phyloP scores from a whole-genome alignment of 2,113 vertebrate species.

The Glareola pratincola region DNA sequence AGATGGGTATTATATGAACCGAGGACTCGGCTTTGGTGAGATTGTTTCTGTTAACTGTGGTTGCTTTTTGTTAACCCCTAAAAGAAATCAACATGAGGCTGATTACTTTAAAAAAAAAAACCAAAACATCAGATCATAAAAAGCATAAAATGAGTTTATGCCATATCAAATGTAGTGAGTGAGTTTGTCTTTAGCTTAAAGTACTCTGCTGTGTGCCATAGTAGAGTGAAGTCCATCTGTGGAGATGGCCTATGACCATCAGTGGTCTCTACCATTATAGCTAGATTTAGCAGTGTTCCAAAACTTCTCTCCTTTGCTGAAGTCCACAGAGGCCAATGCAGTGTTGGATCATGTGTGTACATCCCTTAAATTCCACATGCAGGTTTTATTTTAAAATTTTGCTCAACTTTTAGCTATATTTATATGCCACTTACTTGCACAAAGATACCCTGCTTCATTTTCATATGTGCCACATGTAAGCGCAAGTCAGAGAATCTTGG shows the following conservation, averaged over 20 bases:
- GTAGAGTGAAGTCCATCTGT: not conserved
- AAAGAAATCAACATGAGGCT: not conserved
- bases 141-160: not conserved
- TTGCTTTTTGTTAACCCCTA: not conserved
- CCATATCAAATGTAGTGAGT: not conserved
- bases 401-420: not conserved
- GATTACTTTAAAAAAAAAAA: not conserved
- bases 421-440: not conserved
- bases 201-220: not conserved
- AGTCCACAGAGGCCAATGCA: not conserved
- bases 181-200: not conserved
- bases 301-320: not conserved
- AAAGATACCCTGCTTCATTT: not conserved
- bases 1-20: not conserved
- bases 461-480: fast-evolving
- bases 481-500: not conserved
- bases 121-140: not conserved
- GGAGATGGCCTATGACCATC: not conserved
- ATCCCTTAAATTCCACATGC: not conserved
- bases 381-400: not conserved
- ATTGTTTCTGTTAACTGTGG: not conserved
- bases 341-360: not conserved
- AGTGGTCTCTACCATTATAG: not conserved
- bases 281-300: fast-evolving
- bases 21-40: not conserved